phyloP scores from a whole-genome alignment of 1,140 invertebrate genomes.

The Batillaria attramentaria region DNA sequence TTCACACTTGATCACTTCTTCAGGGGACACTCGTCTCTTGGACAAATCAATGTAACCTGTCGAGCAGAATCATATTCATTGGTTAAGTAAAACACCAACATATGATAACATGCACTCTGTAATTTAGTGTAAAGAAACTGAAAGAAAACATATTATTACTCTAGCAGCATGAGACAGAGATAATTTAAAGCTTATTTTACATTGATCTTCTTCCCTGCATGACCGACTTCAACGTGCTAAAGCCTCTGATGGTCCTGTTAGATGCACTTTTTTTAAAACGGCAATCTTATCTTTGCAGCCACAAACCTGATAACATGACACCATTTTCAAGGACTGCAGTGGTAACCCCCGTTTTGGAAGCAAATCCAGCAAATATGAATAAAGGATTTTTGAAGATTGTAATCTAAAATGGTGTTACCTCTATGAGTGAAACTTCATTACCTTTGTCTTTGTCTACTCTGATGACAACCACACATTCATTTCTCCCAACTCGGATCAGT shows the following conservation, averaged over 20 bases:
- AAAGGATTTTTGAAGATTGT: too few species aligned
- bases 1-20: constrained; percentile 98
- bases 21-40: constrained; percentile 97
- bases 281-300: too few species aligned
- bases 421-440: constrained; percentile 65
- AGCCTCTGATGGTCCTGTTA: too few species aligned
- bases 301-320: too few species aligned
- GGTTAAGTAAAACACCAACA: constrained; percentile 2
- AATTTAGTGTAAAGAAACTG: background rate
- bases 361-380: too few species aligned
- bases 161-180: background rate
- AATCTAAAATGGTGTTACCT: background rate
- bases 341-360: too few species aligned
- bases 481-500: constrained; percentile 98
- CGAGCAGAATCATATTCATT: constrained; percentile 6
- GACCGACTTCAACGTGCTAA: too few species aligned
- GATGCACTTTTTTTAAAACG: too few species aligned
- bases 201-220: too few species aligned
- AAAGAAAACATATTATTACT: background rate
- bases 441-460: constrained; percentile 99
- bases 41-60: constrained; percentile 99
- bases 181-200: too few species aligned
- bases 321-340: too few species aligned
- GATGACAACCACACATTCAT: constrained; percentile 99
- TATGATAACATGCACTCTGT: background rate